Evolutionary conservation across 2,797 vertebrate species (phyloP).

Genomic region (Eremophila alpestris): DNA sequence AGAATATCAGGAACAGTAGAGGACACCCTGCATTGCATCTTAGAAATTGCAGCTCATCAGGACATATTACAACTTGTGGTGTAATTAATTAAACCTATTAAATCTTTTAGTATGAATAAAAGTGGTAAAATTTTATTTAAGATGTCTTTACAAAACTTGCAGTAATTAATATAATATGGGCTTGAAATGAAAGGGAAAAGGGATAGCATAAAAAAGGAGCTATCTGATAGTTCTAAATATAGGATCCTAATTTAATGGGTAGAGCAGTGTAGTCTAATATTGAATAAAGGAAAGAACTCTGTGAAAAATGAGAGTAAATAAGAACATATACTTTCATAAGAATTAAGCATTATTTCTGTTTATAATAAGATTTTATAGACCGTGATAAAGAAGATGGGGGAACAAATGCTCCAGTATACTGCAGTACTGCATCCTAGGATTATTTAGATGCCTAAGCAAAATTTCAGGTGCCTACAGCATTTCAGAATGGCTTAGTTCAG

Average conservation of each 20-base stretch:
- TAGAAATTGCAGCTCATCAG: neutral
- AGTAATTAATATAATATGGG: neutral
- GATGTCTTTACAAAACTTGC: neutral
- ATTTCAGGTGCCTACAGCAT: neutral
- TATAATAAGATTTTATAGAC: neutral
- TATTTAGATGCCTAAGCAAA: neutral
- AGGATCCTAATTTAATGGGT: neutral
- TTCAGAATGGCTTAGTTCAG: neutral
- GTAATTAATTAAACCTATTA: neutral
- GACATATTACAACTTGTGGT: rapidly evolving
- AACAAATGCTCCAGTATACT: neutral
- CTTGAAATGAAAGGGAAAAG: neutral
- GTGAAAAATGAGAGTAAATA: neutral
- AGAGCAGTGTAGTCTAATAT: neutral
- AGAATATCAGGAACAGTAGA: neutral
- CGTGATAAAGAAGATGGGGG: neutral
- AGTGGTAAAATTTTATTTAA: neutral
- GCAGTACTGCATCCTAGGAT: neutral
- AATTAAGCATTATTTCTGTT: neutral
- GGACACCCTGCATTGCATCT: neutral
- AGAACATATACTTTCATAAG: too few species aligned
- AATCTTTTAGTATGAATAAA: neutral
- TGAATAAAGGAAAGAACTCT: neutral
- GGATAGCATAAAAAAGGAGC: neutral
- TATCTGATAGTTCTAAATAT: neutral